Conservation (phyloP, 2,113 vertebrate species). For the Myotis brandtii region DNA sequence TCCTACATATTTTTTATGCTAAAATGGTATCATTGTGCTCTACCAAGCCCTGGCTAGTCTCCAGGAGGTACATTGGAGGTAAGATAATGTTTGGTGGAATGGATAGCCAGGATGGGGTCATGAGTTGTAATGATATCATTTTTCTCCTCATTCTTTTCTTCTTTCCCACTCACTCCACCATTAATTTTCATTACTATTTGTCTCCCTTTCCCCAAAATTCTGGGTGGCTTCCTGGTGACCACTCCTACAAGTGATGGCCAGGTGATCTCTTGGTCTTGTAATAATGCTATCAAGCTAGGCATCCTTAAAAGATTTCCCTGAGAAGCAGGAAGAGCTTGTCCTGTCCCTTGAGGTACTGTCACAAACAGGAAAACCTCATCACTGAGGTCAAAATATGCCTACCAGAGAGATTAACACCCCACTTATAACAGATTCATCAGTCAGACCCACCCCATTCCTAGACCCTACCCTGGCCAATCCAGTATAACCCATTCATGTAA, state of each 20-base stretch:
- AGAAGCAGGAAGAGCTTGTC: conserved; percentile 60
- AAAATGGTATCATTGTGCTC: conserved; percentile 88
- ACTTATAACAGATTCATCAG: not conserved
- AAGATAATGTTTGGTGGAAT: conserved; percentile 78
- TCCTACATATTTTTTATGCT: conserved; percentile 86
- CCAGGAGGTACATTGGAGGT: conserved; percentile 87
- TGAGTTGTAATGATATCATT: not conserved
- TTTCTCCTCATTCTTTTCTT: not conserved
- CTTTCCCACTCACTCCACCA: not conserved
- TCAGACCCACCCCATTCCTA: not conserved
- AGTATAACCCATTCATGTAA: not conserved
- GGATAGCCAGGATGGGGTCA: not conserved
- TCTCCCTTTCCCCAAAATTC: not conserved
- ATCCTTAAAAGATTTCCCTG: not conserved
- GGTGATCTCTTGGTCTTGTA: not conserved
- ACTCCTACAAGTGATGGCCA: not conserved
- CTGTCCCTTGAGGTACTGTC: not conserved
- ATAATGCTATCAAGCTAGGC: not conserved
- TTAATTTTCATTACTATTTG: not conserved
- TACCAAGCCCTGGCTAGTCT: conserved; percentile 60
- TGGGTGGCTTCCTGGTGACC: not conserved
- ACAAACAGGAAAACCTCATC: conserved; percentile 55
- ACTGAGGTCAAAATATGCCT: not conserved
- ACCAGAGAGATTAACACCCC: not conserved
- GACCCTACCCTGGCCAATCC: not conserved